phyloP scores from a whole-genome alignment of 2,888 invertebrate species.

The Euplexia lucipara region DNA sequence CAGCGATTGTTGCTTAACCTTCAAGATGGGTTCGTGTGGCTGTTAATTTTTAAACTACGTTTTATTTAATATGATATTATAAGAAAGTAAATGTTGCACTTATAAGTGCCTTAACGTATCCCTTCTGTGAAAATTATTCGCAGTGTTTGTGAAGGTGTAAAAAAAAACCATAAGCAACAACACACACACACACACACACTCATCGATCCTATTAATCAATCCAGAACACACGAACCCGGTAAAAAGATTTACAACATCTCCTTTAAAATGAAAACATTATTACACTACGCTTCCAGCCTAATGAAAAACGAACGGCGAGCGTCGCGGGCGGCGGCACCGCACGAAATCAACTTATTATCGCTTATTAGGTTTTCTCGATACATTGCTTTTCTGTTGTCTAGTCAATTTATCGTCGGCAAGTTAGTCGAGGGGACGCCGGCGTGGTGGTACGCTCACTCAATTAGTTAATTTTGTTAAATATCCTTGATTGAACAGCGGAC shows the following conservation, averaged over 20 bases:
- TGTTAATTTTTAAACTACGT: too few species aligned
- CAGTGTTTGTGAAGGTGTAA: too few species aligned
- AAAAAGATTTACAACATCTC: background rate
- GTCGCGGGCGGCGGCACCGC: constrained; percentile 67
- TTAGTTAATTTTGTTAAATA: constrained; percentile 91
- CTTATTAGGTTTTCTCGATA: constrained; percentile 84
- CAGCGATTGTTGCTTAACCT: too few species aligned
- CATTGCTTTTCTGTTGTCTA: constrained; percentile 81
- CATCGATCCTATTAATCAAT: background rate
- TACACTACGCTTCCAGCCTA: constrained; percentile 46
- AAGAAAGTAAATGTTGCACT: too few species aligned
- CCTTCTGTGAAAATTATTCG: too few species aligned
- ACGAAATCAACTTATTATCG: constrained; percentile 79
- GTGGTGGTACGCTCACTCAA: constrained; percentile 86
- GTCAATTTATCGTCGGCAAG: constrained; percentile 77
- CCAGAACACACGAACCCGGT: background rate
- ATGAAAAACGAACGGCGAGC: constrained; percentile 67
- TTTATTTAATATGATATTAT: too few species aligned
- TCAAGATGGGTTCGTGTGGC: too few species aligned
- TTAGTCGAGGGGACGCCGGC: constrained; percentile 65
- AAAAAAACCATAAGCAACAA: too few species aligned
- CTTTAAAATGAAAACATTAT: constrained; percentile 37
- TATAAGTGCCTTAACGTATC: too few species aligned
- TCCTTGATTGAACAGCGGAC: constrained; percentile 90
- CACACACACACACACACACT: too few species aligned